Conservation (phyloP, 1,140 invertebrate species). For the Eriocheir sinensis region DNA sequence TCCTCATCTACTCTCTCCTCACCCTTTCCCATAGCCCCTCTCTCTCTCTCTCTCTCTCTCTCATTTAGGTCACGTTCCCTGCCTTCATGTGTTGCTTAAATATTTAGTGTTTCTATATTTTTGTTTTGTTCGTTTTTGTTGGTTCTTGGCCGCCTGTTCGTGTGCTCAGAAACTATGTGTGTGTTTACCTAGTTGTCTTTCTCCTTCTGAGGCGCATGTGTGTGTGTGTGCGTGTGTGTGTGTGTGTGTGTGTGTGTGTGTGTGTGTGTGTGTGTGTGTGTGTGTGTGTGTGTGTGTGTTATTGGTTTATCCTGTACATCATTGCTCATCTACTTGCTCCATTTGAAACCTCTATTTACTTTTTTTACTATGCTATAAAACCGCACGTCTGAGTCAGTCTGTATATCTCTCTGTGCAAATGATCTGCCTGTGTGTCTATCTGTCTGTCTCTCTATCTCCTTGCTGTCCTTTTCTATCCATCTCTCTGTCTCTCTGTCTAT, state of each 20-base stretch:
- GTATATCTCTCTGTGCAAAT: not conserved
- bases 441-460: not conserved
- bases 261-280: not conserved
- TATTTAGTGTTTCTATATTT: not conserved
- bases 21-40: not conserved
- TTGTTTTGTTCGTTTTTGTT: not conserved
- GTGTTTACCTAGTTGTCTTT: not conserved
- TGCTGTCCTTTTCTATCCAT: conserved; percentile 1
- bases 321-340: too few species aligned
- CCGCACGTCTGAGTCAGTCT: too few species aligned
- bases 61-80: not conserved
- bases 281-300: too few species aligned
- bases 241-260: conserved; percentile 21
- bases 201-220: not conserved
- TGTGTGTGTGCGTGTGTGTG: conserved; percentile 6
- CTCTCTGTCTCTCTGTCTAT: not conserved
- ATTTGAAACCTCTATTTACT: not conserved
- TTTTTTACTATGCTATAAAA: too few species aligned
- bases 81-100: not conserved
- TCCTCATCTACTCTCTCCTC: not conserved
- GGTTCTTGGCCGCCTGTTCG: not conserved
- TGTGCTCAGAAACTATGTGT: too few species aligned
- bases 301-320: too few species aligned
- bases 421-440: not conserved
- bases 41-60: conserved; percentile 50